Evolutionary conservation across 2,888 invertebrate genomes (phyloP), one percentile per base, ranked within the genome.

Genomic region (Drosophila yooni): DNA sequence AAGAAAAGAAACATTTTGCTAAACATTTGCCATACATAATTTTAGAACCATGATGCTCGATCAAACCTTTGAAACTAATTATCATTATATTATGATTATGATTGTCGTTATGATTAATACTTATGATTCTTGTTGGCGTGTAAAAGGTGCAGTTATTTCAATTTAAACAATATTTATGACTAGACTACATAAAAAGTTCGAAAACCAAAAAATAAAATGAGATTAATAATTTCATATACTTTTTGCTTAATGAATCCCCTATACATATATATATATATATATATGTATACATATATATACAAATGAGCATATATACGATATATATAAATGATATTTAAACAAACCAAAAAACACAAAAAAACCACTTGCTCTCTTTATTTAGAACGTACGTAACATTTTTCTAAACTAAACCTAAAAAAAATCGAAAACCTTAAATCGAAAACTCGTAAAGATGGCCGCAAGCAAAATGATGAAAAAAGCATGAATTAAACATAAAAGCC

Each of bases 291-390:
- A 61, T 33, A 63, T 68, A 69, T 59, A 60, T 76, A 76, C 75
- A 82, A 77, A 79, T 71, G 56, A 38, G 54, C 54, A 56, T 56
- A 56, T 57, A 89, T 88, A 79, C 70, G 70, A 77, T 70, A 81
- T 77, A 81, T 73, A 81, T 73, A 70, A 81, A 73, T 70, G 53
- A 80, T 79, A 88, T 80, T 80, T 80, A 77, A 82, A 77, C 67
- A 70, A 70, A 73, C 59, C 48, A 72, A 33, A 33, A 33, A n/a
- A 25, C 52, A 74, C 21, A 21, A 21, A 82, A 54, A 70, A 59
- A 40, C 50, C 78, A 86, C 74, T 88, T 85, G 82, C 85, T 90
- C 88, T 89, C 90, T 77, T 89, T 82, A 89, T 89, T 85, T 89
- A 85, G 88, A 82, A 84, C 53, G 83, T 83, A 89, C 68, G 76